Percentiles rank a stretch among this genome's conserved stretches.
Evolutionary conservation across 2,888 invertebrate genomes (phyloP).

Genomic region (Cheilosia variabilis): DNA sequence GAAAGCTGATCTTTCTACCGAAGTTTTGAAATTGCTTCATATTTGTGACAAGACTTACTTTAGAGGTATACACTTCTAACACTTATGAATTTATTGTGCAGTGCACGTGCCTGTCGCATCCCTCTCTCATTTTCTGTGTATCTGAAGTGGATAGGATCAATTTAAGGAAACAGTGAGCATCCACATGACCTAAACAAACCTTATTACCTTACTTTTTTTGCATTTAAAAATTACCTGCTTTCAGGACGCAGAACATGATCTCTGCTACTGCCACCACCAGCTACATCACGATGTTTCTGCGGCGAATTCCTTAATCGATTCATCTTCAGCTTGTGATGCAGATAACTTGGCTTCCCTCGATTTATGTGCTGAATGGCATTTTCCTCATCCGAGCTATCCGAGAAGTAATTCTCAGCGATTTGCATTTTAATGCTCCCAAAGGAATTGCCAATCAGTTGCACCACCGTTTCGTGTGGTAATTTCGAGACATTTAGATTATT

Average conservation of each 20-base stretch:
- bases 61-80: too few relatives aligned
- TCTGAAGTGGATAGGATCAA: too few relatives aligned
- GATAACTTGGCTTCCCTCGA: slow-evolving; percentile 82
- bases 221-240: too few relatives aligned
- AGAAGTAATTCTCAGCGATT: slow-evolving; percentile 94
- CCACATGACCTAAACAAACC: too few relatives aligned
- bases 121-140: too few relatives aligned
- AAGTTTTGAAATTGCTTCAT: too few relatives aligned
- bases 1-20: too few relatives aligned
- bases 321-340: slow-evolving; percentile 85
- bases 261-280: slow-evolving; percentile 34
- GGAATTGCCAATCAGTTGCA: slow-evolving; percentile 94
- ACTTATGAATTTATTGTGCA: too few relatives aligned
- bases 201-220: too few relatives aligned
- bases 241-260: slow-evolving; percentile 77
- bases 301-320: slow-evolving; percentile 86
- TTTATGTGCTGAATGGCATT: slow-evolving; percentile 84
- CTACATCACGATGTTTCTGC: slow-evolving; percentile 82
- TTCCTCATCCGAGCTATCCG: slow-evolving; percentile 93
- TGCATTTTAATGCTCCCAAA: slow-evolving; percentile 92
- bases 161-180: too few relatives aligned
- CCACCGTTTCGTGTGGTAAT: slow-evolving; percentile 96
- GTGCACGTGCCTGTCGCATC: too few relatives aligned
- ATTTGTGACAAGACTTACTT: too few relatives aligned
- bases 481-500: slow-evolving; percentile 96